Base-by-base conservation (phyloP, 2,113 vertebrate genomes). In the Balaeniceps rex region DNA sequence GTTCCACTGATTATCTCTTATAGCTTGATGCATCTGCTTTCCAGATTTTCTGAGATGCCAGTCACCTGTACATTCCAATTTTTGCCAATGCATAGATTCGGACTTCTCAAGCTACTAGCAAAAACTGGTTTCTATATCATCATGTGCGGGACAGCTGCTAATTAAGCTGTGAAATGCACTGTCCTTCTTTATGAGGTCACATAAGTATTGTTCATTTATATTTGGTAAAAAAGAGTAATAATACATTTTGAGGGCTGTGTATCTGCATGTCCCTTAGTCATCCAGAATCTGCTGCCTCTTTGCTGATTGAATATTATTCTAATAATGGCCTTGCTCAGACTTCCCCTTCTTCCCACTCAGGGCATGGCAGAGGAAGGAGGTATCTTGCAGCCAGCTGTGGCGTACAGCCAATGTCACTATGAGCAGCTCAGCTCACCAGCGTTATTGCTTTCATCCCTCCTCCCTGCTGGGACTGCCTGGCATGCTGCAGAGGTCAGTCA, bases 61-160 rank as follows among this genome's bases (percentile, higher is more conserved):
- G 10, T 72, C 86, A 38, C 18, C 25, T 87, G 9, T 70, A 4
- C 0, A 0, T 58, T 88, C 38, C 31, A 29, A 1, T 81, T 83
- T 74, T 40, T 85, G 36, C 31, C 18, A 29, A n/a, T 9, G 6
- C 4, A 5, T 7, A 31, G 42, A 55, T 79, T 79, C 21, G 65
- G 23, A 60, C 11, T 83, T 78, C 23, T 72, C 31, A 31, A 40
- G 14, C 55, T 70, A 1, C 26, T 33, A 36, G 26, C 2, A 7
- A 61, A 64, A 79, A 36, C 14, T 55, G 23, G 5, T 74, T 51
- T 88, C 29, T 82, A 0, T 71, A 16, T 82, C 5, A 1, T 12
- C 14, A 2, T 0, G 2, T 66, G 38, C 0, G 1, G 28, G 23
- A 54, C 1, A 3, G 15, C n/a, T 91, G 65, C 60, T 66, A 4